phyloP scores from a whole-genome alignment of 1,140 invertebrate species.

The Dreissena polymorpha region DNA sequence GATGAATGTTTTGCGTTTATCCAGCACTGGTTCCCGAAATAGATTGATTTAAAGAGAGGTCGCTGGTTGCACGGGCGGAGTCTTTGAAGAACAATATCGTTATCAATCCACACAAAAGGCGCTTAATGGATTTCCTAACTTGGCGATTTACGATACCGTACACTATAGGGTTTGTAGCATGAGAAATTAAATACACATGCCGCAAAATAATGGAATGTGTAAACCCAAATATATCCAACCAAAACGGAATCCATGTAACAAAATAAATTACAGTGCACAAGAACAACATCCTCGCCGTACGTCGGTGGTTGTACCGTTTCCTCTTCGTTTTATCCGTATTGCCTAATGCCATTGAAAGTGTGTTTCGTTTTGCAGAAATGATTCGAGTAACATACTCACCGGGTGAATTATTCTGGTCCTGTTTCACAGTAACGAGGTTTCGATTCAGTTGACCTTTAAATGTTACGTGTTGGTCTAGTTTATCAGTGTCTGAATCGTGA shows the following conservation, averaged over 20 bases:
- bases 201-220: constrained; percentile 64
- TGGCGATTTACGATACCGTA: constrained; percentile 71
- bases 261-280: constrained; percentile 71
- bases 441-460: too few relatives aligned
- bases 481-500: too few relatives aligned
- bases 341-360: background rate
- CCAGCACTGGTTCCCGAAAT: constrained; percentile 18
- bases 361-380: background rate
- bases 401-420: background rate
- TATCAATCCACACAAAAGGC: background rate
- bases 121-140: constrained; percentile 43
- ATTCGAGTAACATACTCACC: background rate
- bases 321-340: background rate
- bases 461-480: too few relatives aligned
- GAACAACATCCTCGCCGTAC: constrained; percentile 72
- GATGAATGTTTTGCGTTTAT: background rate
- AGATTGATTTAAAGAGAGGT: background rate
- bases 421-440: background rate
- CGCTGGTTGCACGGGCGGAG: background rate
- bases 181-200: constrained; percentile 68
- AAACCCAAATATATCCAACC: constrained; percentile 69
- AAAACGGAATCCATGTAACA: constrained; percentile 71
- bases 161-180: constrained; percentile 71
- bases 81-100: constrained; percentile 3
- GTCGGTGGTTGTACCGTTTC: constrained; percentile 51